A percentile compares a stretch with the other conserved stretches of the same genome.
Conservation (phyloP, 1,140 invertebrate genomes). For the Zaprionus kolodkinae region DNA sequence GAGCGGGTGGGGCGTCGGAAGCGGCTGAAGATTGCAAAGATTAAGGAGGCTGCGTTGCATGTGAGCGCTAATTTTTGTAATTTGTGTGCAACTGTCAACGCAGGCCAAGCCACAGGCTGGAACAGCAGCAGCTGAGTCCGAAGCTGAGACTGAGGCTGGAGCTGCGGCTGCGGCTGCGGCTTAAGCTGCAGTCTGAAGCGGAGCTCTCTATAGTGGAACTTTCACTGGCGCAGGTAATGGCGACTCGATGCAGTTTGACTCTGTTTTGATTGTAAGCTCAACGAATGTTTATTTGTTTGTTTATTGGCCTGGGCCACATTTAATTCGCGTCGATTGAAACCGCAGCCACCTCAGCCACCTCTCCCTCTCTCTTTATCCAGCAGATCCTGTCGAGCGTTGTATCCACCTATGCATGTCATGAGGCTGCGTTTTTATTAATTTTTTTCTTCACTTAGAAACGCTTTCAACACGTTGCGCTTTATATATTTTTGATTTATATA, state of each 20-base stretch:
- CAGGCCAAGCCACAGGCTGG: constrained; percentile 42
- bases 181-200: background rate
- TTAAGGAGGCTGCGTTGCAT: constrained; percentile 56
- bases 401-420: constrained; percentile 49
- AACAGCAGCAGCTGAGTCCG: too few relatives aligned
- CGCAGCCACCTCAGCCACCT: background rate
- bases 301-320: constrained; percentile 30
- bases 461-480: constrained; percentile 37
- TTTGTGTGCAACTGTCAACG: constrained; percentile 69
- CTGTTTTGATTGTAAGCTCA: constrained; percentile 56
- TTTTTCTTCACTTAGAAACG: constrained; percentile 13
- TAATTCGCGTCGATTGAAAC: constrained; percentile 32
- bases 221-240: constrained; percentile 49
- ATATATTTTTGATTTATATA: constrained; percentile 12
- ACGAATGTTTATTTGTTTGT: constrained; percentile 53
- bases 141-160: constrained; percentile 23
- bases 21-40: constrained; percentile 35
- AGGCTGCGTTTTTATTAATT: constrained; percentile 49
- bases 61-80: constrained; percentile 69
- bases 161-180: constrained; percentile 3
- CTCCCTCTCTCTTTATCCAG: too few relatives aligned
- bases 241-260: constrained; percentile 44
- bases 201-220: constrained; percentile 35
- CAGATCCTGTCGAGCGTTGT: constrained; percentile 14
- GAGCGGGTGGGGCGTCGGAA: background rate